Evolutionary conservation across 2,888 invertebrate species (phyloP), one percentile per base, ranked within the genome.

Genomic region (Sinohyriopsis cumingii): DNA sequence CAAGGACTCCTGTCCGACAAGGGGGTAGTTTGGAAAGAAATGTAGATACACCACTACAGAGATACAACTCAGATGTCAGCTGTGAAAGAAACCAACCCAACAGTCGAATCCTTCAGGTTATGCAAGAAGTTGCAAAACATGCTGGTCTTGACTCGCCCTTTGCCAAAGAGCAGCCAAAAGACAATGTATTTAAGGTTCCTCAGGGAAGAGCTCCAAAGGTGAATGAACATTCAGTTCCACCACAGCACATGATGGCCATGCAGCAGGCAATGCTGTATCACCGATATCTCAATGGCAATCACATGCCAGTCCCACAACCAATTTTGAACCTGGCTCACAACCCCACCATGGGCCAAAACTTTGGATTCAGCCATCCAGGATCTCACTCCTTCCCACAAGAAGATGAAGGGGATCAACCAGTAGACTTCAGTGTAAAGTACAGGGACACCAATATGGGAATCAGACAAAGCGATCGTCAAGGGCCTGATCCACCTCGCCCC

Each of bases 51-150:
- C 24, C 55, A 56, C 55, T 61, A n/a, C 72, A 77, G 45, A 67
- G 75, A 54, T 54, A 55, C n/a, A 69, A 70, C 25, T 67, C 71
- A 25, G 76, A 77, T 56, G 73, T 76, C 9, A 65, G 66, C 7
- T 71, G 69, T 54, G 81, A 80, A 61, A 71, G 71, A 67, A 75
- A 73, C 60, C 67, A 70, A 22, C 79, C 82, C 12, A 86, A 84
- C 73, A 86, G 86, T 71, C 77, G 86, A 53, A 86, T 87, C 63
- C 72, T 86, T 64, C 86, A 87, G 69, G 84, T 86, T 69, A 87
- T 87, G 86, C 86, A 87, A 71, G 89, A 89, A 73, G 87, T 87
- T 59, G 87, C 86, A 33, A 77, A 84, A 75, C 81, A 84, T 77
- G 85, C 86, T 67, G 88, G 86, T 53, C 75, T 87, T 19, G 84